Conservation (phyloP, 2,113 vertebrate species). For the Caloenas nicobarica region DNA sequence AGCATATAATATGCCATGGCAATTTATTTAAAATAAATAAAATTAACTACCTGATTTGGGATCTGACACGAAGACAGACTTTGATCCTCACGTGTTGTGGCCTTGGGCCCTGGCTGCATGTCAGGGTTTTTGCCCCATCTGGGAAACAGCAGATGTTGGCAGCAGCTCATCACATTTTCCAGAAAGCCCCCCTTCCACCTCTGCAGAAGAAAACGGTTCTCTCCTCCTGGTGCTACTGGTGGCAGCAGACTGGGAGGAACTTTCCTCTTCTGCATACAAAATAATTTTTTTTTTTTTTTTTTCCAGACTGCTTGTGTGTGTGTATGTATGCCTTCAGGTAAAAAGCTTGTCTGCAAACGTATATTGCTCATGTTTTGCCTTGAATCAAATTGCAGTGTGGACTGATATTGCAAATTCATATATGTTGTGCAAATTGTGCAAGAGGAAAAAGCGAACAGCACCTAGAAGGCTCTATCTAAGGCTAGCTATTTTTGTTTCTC, state of each 20-base stretch:
- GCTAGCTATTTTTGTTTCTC: background rate
- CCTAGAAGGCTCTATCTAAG: background rate
- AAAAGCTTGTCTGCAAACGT: background rate
- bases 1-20: background rate
- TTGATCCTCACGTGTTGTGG: background rate
- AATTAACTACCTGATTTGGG: background rate
- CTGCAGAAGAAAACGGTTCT: rapidly evolving
- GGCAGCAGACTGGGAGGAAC: background rate
- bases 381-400: background rate
- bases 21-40: background rate
- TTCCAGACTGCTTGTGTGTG: background rate
- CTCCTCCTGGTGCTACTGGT: background rate
- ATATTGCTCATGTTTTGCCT: background rate
- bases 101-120: background rate
- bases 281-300: background rate
- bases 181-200: background rate
- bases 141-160: background rate
- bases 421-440: background rate
- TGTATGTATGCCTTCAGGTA: background rate
- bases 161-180: background rate
- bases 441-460: background rate
- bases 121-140: background rate
- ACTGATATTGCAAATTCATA: background rate
- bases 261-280: background rate
- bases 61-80: background rate